phyloP scores from a whole-genome alignment of 92 coral and sea anemone genomes.

The Zoanthus sociatus region DNA sequence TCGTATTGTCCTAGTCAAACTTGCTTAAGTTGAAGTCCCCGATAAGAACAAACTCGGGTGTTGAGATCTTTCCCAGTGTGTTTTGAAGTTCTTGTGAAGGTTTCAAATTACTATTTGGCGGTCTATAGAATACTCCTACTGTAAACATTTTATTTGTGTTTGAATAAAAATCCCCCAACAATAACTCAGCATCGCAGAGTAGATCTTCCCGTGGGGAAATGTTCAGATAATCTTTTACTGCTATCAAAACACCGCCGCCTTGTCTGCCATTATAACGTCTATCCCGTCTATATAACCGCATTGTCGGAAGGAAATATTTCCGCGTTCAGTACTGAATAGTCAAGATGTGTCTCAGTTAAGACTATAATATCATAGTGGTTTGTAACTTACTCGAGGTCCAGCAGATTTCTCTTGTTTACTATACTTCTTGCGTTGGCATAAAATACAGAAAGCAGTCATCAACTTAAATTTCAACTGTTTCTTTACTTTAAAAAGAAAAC shows the following conservation, averaged over 20 bases:
- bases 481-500: too few relatives aligned
- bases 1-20: constrained; percentile 16
- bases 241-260: constrained; percentile 29
- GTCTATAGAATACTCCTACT: constrained; percentile 19
- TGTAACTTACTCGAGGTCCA: not conserved
- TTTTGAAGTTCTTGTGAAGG: constrained; percentile 31
- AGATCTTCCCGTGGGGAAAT: constrained; percentile 9
- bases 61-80: constrained; percentile 22
- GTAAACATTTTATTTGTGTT: constrained; percentile 6
- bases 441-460: too few relatives aligned
- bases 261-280: not conserved
- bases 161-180: not conserved
- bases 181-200: not conserved
- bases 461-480: too few relatives aligned
- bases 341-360: constrained; percentile 27
- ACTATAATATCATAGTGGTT: not conserved
- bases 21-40: constrained; percentile 38
- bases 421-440: not conserved
- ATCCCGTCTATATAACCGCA: constrained; percentile 21
- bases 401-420: constrained; percentile 26
- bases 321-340: not conserved
- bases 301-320: constrained; percentile 28
- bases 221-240: constrained; percentile 18
- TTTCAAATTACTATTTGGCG: constrained; percentile 6
- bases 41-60: constrained; percentile 33